phyloP scores from a whole-genome alignment of 1,140 invertebrate species.

The Pseudomyrmex dendroicus region DNA sequence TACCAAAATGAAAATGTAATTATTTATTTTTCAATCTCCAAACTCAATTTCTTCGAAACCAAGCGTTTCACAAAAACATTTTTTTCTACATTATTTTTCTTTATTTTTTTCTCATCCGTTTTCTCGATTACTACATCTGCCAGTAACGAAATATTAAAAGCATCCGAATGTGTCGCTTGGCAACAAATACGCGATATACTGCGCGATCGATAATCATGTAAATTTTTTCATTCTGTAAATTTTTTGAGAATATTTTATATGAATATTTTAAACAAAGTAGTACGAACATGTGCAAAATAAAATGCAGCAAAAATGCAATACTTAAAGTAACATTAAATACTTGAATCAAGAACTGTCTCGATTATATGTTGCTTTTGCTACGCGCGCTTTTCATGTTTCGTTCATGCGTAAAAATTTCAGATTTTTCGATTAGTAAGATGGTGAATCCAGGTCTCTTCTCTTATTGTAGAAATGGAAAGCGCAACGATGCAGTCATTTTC shows the following conservation, averaged over 20 bases:
- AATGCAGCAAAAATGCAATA: not conserved
- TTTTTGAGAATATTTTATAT: not conserved
- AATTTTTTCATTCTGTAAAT: not conserved
- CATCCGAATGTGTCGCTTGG: slow-evolving; percentile 24
- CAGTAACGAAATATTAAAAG: not conserved
- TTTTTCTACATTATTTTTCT: no score
- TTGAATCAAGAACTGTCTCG: not conserved
- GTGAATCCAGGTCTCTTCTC: not conserved
- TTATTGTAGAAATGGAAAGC: not conserved
- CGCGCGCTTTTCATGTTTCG: not conserved
- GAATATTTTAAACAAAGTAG: not conserved
- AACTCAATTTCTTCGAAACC: no score
- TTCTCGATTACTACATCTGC: no score
- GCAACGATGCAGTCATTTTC: slow-evolving; percentile 25
- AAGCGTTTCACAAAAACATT: no score
- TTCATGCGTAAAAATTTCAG: not conserved
- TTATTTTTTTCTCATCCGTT: no score
- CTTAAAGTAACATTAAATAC: not conserved
- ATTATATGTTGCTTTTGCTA: not conserved
- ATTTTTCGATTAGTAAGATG: not conserved
- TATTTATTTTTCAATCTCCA: no score
- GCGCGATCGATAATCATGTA: slow-evolving; percentile 10
- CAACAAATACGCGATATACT: slow-evolving; percentile 41
- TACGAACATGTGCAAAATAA: not conserved
- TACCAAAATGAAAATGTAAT: no score